Conservation (phyloP, 35 echinoderm and acorn worm species). For the Apostichopus parvimensis region DNA sequence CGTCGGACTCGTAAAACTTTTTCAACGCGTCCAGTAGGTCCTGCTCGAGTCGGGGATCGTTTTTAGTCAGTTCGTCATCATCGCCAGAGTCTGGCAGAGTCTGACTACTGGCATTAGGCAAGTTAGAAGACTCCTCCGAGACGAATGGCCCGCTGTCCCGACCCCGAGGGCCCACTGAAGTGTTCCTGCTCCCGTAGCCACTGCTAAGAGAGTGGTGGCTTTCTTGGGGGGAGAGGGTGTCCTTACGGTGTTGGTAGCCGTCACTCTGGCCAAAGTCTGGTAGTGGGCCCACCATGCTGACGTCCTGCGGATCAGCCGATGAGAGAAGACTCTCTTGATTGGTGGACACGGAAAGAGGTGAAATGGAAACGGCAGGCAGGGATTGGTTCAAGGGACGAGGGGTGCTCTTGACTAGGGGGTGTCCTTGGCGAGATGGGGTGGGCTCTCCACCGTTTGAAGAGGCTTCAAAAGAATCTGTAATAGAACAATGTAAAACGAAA, state of each 20-base stretch:
- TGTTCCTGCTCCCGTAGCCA: conserved; percentile 72
- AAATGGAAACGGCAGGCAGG: conserved; percentile 38
- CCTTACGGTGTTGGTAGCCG: conserved; percentile 26
- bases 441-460: background rate
- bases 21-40: conserved; percentile 71
- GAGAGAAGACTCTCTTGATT: conserved; percentile 67
- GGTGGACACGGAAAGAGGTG: conserved; percentile 50
- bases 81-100: conserved; percentile 48
- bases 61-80: conserved; percentile 26
- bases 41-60: conserved; percentile 57
- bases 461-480: conserved; percentile 28
- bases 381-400: conserved; percentile 27
- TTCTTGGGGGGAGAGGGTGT: conserved; percentile 58
- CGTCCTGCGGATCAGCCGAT: conserved; percentile 55
- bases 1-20: conserved; percentile 68
- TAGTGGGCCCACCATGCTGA: conserved; percentile 45
- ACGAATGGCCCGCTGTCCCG: background rate
- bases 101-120: background rate
- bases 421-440: conserved; percentile 8
- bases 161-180: conserved; percentile 61
- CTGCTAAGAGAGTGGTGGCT: conserved; percentile 69
- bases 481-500: background rate
- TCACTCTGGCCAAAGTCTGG: conserved; percentile 31
- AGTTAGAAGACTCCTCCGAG: background rate
- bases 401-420: conserved; percentile 21